Base-by-base conservation (phyloP, 2,888 invertebrate genomes). In the Philereme transversata region DNA sequence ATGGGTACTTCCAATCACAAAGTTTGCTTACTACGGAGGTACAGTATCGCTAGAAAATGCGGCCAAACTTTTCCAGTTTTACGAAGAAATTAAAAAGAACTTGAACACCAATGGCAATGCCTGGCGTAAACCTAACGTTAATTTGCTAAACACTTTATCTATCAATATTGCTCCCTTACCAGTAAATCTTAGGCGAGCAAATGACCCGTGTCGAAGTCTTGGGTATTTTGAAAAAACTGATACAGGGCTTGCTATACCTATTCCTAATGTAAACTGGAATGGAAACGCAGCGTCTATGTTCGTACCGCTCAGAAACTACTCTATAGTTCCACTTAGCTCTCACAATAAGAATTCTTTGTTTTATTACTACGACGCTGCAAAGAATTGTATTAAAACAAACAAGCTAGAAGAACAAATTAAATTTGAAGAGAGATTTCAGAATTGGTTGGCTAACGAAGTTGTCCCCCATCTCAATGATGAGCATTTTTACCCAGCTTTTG, bases 21-120 rank as follows among this genome's bases (percentile, higher is more conserved):
- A 93, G 72, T 88, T 92, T 50, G 91, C 94, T 0, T 95, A 92
- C 80, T 95, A 95, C 68, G 93, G 94, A 5, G 95, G 95, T 0
- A 88, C 90, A 8, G 83, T 95, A 0, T 88, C 93, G 45, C 93
- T 93, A 74, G 79, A 86, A 0, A 93, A 93, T 50, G 92, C 94
- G 33, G 74, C 89, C n/a, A 93, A 91, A 71, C 75, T 95, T 0
- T 92, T 92, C 63, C 83, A 93, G 47, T 86, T 95, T 5, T 94
- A 93, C 70, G 89, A 93, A 3, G 93, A 94, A 65, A 74, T 95
- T 6, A 95, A 94, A 74, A 82, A 77, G 56, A 93, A 91, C 69
- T 76, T 95, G 65, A 81, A 88, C 10, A 95, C 94, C 0, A 92
- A 94, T 66, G 95, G 95, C 0, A 79, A 79, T 11, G 92, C 93